A percentile compares a stretch with the other conserved stretches of the same genome.
phyloP scores from a whole-genome alignment of 2,888 invertebrate genomes.

The Megalurothrips usitatus region DNA sequence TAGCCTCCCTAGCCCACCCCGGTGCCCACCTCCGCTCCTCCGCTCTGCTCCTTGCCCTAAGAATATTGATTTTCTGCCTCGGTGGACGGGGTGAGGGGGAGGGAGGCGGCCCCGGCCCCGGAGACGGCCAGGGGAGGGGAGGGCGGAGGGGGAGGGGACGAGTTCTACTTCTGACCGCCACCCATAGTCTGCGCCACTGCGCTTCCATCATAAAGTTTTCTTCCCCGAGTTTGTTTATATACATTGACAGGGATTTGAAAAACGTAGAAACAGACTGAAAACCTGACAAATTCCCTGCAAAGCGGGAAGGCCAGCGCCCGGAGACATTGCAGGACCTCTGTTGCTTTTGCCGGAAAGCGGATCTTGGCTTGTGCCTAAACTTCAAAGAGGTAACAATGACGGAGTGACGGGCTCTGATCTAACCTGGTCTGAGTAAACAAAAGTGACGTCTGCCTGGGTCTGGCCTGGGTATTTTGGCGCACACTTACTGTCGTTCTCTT shows the following conservation, averaged over 20 bases:
- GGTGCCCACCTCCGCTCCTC: not conserved
- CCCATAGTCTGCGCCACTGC: conserved; percentile 1
- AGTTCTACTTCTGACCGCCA: not conserved
- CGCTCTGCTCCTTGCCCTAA: not conserved
- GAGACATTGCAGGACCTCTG: too few relatives aligned
- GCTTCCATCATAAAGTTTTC: not conserved
- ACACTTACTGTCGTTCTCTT: conserved; percentile 29
- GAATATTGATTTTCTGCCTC: not conserved
- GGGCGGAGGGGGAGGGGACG: not conserved
- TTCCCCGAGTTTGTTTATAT: conserved; percentile 7
- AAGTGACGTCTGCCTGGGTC: not conserved
- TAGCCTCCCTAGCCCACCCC: too few relatives aligned
- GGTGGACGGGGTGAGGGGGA: not conserved
- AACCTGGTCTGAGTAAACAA: not conserved
- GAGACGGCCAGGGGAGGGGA: not conserved
- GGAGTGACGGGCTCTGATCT: not conserved
- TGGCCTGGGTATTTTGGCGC: conserved; percentile 6
- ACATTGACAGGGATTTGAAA: not conserved
- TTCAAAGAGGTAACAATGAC: too few relatives aligned
- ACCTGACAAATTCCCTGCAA: too few relatives aligned
- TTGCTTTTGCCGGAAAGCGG: too few relatives aligned
- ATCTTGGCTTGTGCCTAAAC: too few relatives aligned
- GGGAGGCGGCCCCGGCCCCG: not conserved
- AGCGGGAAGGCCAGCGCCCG: too few relatives aligned
- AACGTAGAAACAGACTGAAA: too few relatives aligned